A percentile compares a stretch with the other conserved stretches of the same genome.
Conservation (phyloP, 2,888 invertebrate genomes). For the Ochropleura leucogaster region DNA sequence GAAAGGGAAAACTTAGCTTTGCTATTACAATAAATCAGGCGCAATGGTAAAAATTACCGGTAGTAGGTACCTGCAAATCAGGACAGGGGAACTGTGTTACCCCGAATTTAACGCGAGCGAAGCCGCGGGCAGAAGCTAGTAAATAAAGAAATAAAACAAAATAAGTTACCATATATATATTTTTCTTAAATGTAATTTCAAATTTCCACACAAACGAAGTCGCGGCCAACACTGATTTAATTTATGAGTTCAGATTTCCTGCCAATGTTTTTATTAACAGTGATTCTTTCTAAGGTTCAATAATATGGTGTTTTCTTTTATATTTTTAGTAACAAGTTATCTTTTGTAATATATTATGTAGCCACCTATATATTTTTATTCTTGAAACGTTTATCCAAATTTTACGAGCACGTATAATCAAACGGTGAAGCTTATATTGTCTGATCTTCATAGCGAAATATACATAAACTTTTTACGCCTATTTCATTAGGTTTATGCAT, state of each 20-base stretch:
- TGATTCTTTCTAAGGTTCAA: neutral
- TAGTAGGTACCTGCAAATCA: no score
- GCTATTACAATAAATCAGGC: no score
- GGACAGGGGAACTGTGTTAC: no score
- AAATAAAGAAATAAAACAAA: no score
- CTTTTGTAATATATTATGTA: neutral
- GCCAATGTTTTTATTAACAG: neutral
- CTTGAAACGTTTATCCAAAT: neutral
- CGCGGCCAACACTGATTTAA: no score
- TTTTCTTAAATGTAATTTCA: no score
- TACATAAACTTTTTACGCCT: constrained; percentile 35
- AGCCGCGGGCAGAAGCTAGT: no score
- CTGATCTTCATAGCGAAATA: constrained; percentile 22
- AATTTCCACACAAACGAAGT: no score
- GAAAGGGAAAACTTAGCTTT: no score
- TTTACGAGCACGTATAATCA: constrained; percentile 29
- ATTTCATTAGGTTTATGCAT: constrained; percentile 30
- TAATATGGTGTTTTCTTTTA: neutral
- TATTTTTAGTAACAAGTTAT: neutral
- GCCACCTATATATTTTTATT: neutral
- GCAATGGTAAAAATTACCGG: no score
- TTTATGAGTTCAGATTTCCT: neutral
- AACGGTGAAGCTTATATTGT: constrained; percentile 11
- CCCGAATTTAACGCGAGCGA: no score
- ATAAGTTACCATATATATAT: no score